phyloP scores from a whole-genome alignment of 2,113 vertebrate species.

The Macrotis lagotis region DNA sequence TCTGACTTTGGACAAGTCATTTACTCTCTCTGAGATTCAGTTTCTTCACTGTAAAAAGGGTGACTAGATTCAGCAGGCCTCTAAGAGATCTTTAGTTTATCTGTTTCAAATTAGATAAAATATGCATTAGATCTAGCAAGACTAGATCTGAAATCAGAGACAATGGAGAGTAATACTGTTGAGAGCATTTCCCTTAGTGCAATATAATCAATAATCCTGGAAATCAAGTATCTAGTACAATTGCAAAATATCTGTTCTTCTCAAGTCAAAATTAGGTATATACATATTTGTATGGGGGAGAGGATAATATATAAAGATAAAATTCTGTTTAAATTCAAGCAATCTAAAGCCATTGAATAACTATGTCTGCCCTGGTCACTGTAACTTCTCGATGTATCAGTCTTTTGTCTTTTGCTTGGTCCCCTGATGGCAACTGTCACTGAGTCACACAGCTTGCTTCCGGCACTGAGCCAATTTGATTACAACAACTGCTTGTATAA shows the following conservation, averaged over 20 bases:
- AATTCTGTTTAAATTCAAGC: slow-evolving; percentile 22
- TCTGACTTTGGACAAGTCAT: slow-evolving; percentile 39
- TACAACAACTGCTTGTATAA: slow-evolving; percentile 84
- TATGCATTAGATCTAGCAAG: slow-evolving; percentile 7
- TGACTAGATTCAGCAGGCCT: not conserved
- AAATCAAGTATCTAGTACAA: not conserved
- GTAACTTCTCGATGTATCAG: slow-evolving; percentile 79
- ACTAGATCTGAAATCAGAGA: slow-evolving; percentile 25
- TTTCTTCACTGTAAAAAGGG: slow-evolving; percentile 12
- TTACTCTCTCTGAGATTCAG: not conserved
- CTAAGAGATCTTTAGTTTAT: not conserved
- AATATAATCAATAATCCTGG: slow-evolving; percentile 27
- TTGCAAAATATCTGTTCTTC: not conserved
- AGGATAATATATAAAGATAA: slow-evolving; percentile 52
- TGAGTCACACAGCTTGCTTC: slow-evolving; percentile 85
- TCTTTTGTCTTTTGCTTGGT: slow-evolving; percentile 84
- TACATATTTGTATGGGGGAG: not conserved
- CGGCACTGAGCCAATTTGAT: slow-evolving; percentile 83
- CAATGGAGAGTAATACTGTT: slow-evolving; percentile 23
- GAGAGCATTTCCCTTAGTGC: not conserved
- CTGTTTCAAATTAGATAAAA: slow-evolving; percentile 37
- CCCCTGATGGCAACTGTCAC: slow-evolving; percentile 86
- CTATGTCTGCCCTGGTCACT: slow-evolving; percentile 40
- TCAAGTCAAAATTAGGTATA: not conserved
- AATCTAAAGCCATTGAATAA: slow-evolving; percentile 29